phyloP scores from a whole-genome alignment of 2,888 invertebrate species.

The Microplitis manilae region DNA sequence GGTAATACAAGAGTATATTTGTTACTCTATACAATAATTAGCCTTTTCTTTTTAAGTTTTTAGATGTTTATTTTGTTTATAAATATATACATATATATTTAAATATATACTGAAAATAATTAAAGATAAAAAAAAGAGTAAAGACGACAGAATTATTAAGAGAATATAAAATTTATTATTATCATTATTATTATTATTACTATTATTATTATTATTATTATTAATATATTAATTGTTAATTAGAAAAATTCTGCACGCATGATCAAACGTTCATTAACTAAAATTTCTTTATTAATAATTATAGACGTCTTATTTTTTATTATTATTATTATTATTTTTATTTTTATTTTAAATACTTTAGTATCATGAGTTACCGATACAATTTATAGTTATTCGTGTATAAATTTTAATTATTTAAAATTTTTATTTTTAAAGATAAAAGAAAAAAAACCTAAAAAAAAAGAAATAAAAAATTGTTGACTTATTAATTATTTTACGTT shows the following conservation, averaged over 20 bases:
- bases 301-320: conserved; percentile 14
- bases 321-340: conserved; percentile 6
- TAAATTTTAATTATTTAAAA: not conserved
- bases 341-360: not conserved
- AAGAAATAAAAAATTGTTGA: not conserved
- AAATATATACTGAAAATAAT: not conserved
- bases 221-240: not conserved
- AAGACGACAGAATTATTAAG: conserved; percentile 43
- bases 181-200: conserved; percentile 26
- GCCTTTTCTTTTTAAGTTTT: conserved; percentile 63
- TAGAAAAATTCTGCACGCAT: not conserved
- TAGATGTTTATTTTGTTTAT: conserved; percentile 64
- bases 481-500: not conserved
- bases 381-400: not conserved
- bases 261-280: not conserved
- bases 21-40: conserved; percentile 45
- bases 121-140: conserved; percentile 32
- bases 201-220: conserved; percentile 24
- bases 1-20: conserved; percentile 31
- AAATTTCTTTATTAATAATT: conserved; percentile 14
- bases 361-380: conserved; percentile 1
- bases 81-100: conserved; percentile 40
- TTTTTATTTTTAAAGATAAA: conserved; percentile 1
- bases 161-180: conserved; percentile 38
- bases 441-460: not conserved